These are phyloP conservation scores for Gavialis gangeticus DNA, from an alignment of 2,113 vertebrate species.

Conservation along the genomic window DNA sequence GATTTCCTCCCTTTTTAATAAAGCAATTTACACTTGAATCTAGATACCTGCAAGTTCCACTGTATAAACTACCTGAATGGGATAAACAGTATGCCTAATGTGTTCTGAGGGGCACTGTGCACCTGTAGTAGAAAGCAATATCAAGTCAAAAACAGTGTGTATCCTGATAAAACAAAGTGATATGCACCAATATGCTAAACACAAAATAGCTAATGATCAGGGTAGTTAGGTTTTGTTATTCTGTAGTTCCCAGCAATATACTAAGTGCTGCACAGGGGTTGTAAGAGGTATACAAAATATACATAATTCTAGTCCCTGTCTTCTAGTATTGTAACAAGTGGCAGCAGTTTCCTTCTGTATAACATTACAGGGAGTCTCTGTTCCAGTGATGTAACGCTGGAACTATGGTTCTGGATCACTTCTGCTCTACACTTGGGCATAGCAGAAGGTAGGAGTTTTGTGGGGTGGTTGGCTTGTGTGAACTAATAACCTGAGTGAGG, in stretches of 20 bases:
- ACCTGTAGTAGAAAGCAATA: slow-evolving; percentile 4
- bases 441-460: not conserved
- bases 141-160: not conserved
- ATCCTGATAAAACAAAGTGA: not conserved
- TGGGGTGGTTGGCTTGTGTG: not conserved
- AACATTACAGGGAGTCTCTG: not conserved
- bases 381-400: not conserved
- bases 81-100: not conserved
- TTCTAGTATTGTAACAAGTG: not conserved
- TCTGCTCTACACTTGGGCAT: not conserved
- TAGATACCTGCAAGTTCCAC: not conserved
- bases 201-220: not conserved
- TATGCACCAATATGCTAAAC: not conserved
- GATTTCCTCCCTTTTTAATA: not conserved
- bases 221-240: slow-evolving; percentile 36
- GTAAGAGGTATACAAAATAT: slow-evolving; percentile 34
- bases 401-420: not conserved
- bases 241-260: slow-evolving; percentile 47
- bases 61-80: not conserved
- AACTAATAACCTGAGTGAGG: not conserved
- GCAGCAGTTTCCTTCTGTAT: rapidly evolving
- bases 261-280: slow-evolving; percentile 34
- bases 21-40: not conserved
- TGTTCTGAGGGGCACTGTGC: not conserved
- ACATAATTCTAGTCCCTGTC: not conserved